These are phyloP conservation scores for Oophaga sylvatica DNA, from an alignment of 2,797 vertebrate genomes.

Conservation along the genomic window DNA sequence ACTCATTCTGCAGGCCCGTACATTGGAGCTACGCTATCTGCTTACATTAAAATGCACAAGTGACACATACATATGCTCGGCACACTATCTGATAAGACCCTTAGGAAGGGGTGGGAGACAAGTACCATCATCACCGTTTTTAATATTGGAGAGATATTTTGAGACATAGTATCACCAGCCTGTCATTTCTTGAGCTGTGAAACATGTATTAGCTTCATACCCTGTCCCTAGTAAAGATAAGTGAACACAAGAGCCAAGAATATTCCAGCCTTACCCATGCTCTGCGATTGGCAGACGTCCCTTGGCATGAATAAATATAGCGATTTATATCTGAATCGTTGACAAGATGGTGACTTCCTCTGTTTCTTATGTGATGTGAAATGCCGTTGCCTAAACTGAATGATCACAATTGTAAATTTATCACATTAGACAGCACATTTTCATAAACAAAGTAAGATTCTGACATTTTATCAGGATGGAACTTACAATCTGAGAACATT, in stretches of 20 bases:
- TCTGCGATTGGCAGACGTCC: background rate
- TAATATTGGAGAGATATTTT: constrained; percentile 25
- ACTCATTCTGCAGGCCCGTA: constrained; percentile 40
- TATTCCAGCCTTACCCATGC: background rate
- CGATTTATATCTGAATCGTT: background rate
- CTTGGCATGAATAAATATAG: background rate
- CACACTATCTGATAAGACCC: constrained; percentile 24
- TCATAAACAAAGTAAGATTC: background rate
- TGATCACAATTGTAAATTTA: background rate
- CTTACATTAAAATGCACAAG: background rate
- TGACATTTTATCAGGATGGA: background rate
- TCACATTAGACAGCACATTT: background rate
- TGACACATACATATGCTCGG: constrained; percentile 21
- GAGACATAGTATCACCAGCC: constrained; percentile 20
- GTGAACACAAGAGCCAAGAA: constrained; percentile 13
- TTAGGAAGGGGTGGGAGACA: constrained; percentile 2
- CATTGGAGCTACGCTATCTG: background rate
- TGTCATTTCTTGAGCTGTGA: constrained; percentile 30
- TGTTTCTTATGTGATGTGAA: background rate
- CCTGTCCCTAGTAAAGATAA: background rate
- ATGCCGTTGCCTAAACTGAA: background rate
- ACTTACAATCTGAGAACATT: background rate
- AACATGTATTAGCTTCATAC: constrained; percentile 16
- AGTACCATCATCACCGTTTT: constrained; percentile 1
- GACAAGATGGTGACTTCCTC: background rate